Base-by-base conservation (phyloP, 2,113 vertebrate species). In the Psettodes erumei region DNA sequence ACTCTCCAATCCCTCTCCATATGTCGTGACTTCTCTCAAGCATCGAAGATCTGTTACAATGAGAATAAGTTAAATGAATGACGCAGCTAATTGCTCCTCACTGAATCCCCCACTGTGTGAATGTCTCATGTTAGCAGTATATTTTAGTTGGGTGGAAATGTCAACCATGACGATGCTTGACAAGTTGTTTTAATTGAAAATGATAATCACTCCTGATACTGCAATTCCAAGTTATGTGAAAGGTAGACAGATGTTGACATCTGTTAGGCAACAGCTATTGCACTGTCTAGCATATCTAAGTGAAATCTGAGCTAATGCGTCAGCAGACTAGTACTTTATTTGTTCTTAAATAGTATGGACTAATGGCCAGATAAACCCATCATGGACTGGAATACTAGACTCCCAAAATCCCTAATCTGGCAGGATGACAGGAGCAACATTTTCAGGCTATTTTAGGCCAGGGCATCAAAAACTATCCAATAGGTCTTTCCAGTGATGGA, bases 221-320 rank as follows among this genome's bases (percentile, higher is more conserved):
- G 27, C 9, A 42, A 28, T 9, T 62, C 9, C 19, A 42, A 55
- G 18, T 19, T 53, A 19, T 2, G 40, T 59, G 58, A 53, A 27
- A 62, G 47, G n/a, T 27, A n/a, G 42, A 53, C 71, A 64, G 48
- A 61, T 61, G 64, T 61, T 74, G 40, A 8, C 40, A 56, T n/a
- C 28, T 64, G 25, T n/a, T 10, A 21, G 60, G 27, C 5, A 3
- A 32, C 28, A 21, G 59, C 12, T 42, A 9, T 28, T 43, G 23
- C 11, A 15, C 21, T 40, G 21, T 43, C 25, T 19, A 55, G 53
- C 53, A n/a, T 33, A 33, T 7, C 38, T 21, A 35, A 10, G 56
- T 45, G 15, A 32, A 72, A 60, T 51, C 25, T 32, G 59, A 72
- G 27, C 35, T 45, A 3, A 21, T 47, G 28, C 27, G 42, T 32